These are phyloP conservation scores for Asbolus verrucosus DNA, from an alignment of 1,140 invertebrate genomes.

Conservation along the genomic window DNA sequence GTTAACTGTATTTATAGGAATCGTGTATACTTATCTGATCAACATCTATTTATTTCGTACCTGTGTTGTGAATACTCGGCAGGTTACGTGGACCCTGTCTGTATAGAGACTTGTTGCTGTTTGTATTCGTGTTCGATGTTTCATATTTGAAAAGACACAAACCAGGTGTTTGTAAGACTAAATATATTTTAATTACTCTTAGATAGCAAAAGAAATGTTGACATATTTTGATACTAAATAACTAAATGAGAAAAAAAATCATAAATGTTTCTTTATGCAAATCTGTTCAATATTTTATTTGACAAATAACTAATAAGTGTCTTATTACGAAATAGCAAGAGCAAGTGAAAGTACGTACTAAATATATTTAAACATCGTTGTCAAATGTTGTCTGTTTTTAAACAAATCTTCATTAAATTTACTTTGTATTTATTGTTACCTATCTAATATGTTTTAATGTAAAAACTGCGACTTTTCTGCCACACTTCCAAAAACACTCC, in stretches of 20 bases:
- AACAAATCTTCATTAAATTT: constrained; percentile 26
- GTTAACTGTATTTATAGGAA: constrained; percentile 38
- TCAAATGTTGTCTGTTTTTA: constrained; percentile 46
- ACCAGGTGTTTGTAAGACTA: constrained; percentile 53
- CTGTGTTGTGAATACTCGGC: constrained; percentile 56
- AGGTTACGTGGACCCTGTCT: constrained; percentile 59
- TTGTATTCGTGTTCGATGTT: constrained; percentile 62
- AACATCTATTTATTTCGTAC: constrained; percentile 46
- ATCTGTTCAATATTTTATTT: constrained; percentile 45
- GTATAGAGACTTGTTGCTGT: constrained; percentile 55
- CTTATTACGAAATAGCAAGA: constrained; percentile 46
- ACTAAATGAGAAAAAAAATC: constrained; percentile 52
- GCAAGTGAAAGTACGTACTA: constrained; percentile 27
- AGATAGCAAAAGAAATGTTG: constrained; percentile 62
- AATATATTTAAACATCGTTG: constrained; percentile 47
- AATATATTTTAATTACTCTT: constrained; percentile 63
- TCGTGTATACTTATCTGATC: constrained; percentile 27
- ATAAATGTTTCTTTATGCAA: constrained; percentile 44
- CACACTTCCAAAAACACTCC: background rate
- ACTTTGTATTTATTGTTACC: constrained; percentile 23
- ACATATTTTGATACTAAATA: constrained; percentile 63
- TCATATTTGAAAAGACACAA: constrained; percentile 40
- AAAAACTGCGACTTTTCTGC: background rate
- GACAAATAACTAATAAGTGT: constrained; percentile 47
- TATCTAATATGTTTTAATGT: constrained; percentile 18